Evolutionary conservation across 2,797 vertebrate genomes (phyloP), one percentile per base, ranked within the genome.

Genomic region (Microcaecilia unicolor): DNA sequence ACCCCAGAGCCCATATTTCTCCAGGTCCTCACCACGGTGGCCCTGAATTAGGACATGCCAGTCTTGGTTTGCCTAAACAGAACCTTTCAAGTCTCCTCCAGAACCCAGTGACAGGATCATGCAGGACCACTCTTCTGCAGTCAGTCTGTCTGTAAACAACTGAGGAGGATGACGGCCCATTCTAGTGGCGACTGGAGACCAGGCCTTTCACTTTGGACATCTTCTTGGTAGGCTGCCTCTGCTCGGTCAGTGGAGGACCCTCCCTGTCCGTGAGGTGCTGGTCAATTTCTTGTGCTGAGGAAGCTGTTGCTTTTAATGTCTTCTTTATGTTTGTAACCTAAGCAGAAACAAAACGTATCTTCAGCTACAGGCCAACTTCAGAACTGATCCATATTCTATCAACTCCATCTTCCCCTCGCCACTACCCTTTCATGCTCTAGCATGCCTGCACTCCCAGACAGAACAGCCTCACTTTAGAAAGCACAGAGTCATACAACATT

Each of bases 171-270:
- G 41, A 51, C 28, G 41, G 41, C 30, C 50, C 60, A 56, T 49
- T 59, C 70, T 82, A 86, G 73, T 86, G 83, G 61, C 81, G 84
- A 70, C 79, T 81, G 58, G 84, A 85, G 34, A 83, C 83, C 64
- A 85, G 77, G 70, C 83, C 81, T 74, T 86, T 86, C 65, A 85
- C 82, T 76, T 88, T 86, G 65, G 83, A 85, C 70, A 86, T 75
- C 72, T 87, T 84, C 70, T 85, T 83, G 53, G 65, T 68, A 41
- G 74, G 71, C 45, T 79, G 80, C 53, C 80, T 69, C 63, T 81
- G 82, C 63, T 84, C 83, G n/a, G 76, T 38, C 6, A 80, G 76
- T 13, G 76, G 64, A 17, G 76, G 73, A 21, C 76, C 76, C 43
- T 84, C 80, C 51, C 80, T 74, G 33, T 86, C 81, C 10, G 72